Evolutionary conservation across 2,113 vertebrate species (phyloP).

Genomic region (Ginglymostoma cirratum): DNA sequence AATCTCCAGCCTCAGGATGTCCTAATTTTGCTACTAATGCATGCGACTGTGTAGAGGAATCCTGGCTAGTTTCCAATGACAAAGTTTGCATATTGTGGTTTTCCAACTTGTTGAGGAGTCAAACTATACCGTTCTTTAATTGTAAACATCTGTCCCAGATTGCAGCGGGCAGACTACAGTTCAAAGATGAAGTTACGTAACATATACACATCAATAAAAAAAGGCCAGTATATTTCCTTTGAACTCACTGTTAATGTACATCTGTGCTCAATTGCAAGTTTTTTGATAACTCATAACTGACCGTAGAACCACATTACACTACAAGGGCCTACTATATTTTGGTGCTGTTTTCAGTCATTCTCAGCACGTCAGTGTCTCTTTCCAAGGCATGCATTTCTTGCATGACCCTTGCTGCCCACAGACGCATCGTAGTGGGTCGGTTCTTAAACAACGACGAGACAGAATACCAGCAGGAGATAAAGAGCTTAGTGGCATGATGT

Average conservation of each 20-base stretch:
- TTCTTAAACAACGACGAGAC: no score
- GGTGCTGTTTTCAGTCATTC: neutral
- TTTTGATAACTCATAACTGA: neutral
- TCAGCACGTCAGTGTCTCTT: neutral
- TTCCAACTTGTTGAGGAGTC: constrained; percentile 5
- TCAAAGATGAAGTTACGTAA: constrained; percentile 18
- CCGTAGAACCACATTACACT: neutral
- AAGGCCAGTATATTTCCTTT: constrained; percentile 22
- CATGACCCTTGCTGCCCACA: no score
- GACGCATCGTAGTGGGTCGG: no score
- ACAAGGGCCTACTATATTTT: no score
- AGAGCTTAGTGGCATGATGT: no score
- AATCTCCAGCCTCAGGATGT: neutral
- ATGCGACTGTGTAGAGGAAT: neutral
- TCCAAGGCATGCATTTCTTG: neutral
- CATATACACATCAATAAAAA: neutral
- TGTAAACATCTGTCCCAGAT: constrained; percentile 16
- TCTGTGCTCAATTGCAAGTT: neutral
- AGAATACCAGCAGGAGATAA: no score
- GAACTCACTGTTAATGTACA: neutral
- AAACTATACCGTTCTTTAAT: neutral
- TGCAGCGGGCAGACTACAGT: neutral
- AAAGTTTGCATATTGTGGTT: neutral
- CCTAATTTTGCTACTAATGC: neutral
- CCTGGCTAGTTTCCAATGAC: constrained; percentile 7